Evolutionary conservation across 2,888 invertebrate species (phyloP), one percentile per base, ranked within the genome.

Genomic region (Cerceris rybyensis): DNA sequence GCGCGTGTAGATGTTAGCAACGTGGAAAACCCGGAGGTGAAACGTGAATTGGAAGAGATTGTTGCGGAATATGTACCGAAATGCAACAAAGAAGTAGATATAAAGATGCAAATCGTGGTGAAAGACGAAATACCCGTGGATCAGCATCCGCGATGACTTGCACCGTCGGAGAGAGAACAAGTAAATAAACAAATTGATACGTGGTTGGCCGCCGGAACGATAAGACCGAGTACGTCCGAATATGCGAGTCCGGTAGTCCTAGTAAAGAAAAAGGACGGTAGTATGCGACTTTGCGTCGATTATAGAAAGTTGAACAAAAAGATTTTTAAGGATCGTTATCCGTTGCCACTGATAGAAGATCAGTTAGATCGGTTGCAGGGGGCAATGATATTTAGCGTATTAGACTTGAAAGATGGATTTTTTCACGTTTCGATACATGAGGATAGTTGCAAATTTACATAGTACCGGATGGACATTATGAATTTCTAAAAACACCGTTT

Each of bases 141-240:
- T 43, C 76, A 86, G 49, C 75, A 68, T 13, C 82, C 86, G 7
- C 76, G 87, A 63, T 63, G 86, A 55, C 80, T 90, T 49, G 64
- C 87, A 0, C 63, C 73, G 0, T 13, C 41, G 7, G 86, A 89
- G 75, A 77, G 70, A 39, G 76, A 82, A 60, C 71, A 73, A 6
- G 87, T 91, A 2, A 81, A 89, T 7, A 14, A 67, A 0, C 88
- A 88, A 64, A 78, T 90, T 11, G 70, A 84, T 0, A 75, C 88
- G 49, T 91, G 90, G 90, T 16, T 91, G 14, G n/a, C 68, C 4
- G 82, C 88, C 1, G 87, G 85, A 13, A 87, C 90, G 6, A 83
- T 89, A 9, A 79, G 85, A 61, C 81, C 70, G 13, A 86, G 87
- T 50, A 64, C 41, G 2, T 90, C 90, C 0, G 89, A 90, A 14